phyloP scores from a whole-genome alignment of 2,113 vertebrate species.

The Carettochelys insculpta region DNA sequence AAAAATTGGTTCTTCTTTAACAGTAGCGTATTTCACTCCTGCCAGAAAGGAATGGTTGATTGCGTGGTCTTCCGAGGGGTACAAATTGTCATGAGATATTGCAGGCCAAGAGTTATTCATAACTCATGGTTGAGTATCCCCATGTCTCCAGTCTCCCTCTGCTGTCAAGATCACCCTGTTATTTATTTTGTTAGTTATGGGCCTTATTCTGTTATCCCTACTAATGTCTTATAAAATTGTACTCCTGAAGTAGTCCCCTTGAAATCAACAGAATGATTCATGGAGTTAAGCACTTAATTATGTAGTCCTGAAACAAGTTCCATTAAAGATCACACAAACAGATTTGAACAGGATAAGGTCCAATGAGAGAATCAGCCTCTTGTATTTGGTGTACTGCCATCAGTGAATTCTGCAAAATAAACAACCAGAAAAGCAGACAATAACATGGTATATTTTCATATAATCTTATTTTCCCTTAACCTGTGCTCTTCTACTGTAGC shows the following conservation, averaged over 20 bases:
- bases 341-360: background rate
- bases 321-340: background rate
- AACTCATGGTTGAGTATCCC: background rate
- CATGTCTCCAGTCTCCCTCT: background rate
- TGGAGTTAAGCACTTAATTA: background rate
- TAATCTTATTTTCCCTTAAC: background rate
- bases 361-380: background rate
- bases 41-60: background rate
- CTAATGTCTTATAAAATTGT: background rate
- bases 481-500: background rate
- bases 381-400: background rate
- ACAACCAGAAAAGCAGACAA: background rate
- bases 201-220: background rate
- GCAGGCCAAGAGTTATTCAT: background rate
- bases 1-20: background rate
- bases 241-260: background rate
- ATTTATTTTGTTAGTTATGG: background rate
- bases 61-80: background rate
- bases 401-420: background rate
- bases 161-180: too few relatives aligned
- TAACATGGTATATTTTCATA: background rate
- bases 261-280: background rate
- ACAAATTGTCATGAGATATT: background rate
- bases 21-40: background rate
- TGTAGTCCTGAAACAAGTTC: background rate